Evolutionary conservation across 1,140 invertebrate species (phyloP).

Genomic region (Mesaphorura yosii): DNA sequence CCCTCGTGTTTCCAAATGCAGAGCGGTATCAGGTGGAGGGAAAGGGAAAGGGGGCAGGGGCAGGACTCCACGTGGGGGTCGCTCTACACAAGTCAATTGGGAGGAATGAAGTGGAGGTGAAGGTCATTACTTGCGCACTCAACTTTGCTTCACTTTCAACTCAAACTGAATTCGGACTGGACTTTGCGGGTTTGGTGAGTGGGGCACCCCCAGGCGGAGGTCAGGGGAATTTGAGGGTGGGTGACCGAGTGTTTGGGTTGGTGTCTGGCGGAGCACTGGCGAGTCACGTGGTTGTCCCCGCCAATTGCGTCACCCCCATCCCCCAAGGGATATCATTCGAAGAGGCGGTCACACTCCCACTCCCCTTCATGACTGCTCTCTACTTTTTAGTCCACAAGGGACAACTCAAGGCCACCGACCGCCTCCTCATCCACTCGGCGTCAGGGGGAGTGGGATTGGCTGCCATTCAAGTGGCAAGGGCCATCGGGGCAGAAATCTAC

Average conservation of each 20-base stretch:
- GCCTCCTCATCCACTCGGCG: constrained; percentile 62
- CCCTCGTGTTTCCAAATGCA: not conserved
- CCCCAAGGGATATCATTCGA: constrained; percentile 47
- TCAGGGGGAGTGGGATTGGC: constrained; percentile 58
- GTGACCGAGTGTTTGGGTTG: constrained; percentile 3
- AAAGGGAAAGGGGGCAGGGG: not conserved
- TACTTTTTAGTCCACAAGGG: constrained; percentile 50
- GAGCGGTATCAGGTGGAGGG: constrained; percentile 7
- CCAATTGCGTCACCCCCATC: not conserved
- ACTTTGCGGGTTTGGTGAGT: constrained; percentile 8
- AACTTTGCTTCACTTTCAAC: not conserved
- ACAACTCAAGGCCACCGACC: constrained; percentile 48
- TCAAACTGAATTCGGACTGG: constrained; percentile 1
- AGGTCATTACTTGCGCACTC: not conserved
- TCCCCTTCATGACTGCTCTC: constrained; percentile 67
- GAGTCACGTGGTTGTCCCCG: constrained; percentile 1
- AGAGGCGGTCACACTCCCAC: constrained; percentile 77
- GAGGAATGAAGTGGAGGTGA: not conserved
- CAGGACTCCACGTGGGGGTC: constrained; percentile 7
- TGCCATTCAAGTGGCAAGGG: constrained; percentile 53
- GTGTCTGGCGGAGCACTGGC: not conserved
- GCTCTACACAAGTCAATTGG: not conserved
- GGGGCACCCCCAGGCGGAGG: not conserved
- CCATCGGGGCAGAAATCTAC: constrained; percentile 37
- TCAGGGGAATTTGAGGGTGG: not conserved